A percentile compares a stretch with the other conserved stretches of the same genome.
phyloP scores from a whole-genome alignment of 2,888 invertebrate species.

The Mythimna ferrago region DNA sequence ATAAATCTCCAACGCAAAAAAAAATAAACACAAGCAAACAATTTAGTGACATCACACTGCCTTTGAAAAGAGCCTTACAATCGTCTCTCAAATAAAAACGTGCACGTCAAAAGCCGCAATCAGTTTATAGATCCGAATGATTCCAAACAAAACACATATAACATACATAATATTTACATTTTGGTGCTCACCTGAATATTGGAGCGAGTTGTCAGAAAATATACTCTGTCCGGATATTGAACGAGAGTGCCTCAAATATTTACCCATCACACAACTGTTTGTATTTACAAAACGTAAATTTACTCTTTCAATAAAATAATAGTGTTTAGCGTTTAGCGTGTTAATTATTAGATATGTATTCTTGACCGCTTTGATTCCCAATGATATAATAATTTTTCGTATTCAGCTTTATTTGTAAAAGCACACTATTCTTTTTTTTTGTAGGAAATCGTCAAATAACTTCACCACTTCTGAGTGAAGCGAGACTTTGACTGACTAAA shows the following conservation, averaged over 20 bases:
- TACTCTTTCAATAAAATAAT: constrained; percentile 34
- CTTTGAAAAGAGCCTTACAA: constrained; percentile 30
- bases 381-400: no score
- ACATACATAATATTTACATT: constrained; percentile 62
- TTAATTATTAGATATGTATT: background rate
- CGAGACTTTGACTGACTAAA: no score
- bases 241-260: constrained; percentile 68
- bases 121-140: constrained; percentile 55
- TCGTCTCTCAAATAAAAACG: constrained; percentile 29
- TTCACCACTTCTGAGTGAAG: no score
- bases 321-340: background rate
- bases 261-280: constrained; percentile 59
- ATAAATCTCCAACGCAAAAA: constrained; percentile 17
- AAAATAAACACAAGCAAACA: constrained; percentile 33
- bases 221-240: constrained; percentile 69
- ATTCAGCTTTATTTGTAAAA: no score
- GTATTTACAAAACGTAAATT: constrained; percentile 49
- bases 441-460: no score
- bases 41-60: constrained; percentile 25
- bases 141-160: constrained; percentile 60
- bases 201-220: constrained; percentile 64
- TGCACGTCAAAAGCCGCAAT: constrained; percentile 57
- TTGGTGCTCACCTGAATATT: constrained; percentile 67
- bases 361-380: background rate
- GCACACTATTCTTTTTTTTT: no score